Base-by-base conservation (phyloP, 2,797 vertebrate genomes). In the Melanotaenia trifasciata region DNA sequence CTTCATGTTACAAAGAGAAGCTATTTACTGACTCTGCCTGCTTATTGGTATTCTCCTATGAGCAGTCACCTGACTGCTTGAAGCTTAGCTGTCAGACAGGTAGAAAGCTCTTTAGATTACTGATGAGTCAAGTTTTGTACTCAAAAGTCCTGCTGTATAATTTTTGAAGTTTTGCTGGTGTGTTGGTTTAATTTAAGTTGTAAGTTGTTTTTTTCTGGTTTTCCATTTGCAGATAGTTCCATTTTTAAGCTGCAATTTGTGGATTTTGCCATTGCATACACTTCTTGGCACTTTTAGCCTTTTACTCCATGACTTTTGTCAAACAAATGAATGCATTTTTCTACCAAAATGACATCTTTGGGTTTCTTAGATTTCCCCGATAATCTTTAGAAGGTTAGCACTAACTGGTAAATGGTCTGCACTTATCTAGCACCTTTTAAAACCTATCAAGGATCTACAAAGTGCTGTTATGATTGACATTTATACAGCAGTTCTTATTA, bases 1-100 rank as follows among this genome's bases (percentile, higher is more conserved):
- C 65, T 70, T 63, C 59, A 20, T 67, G 53, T 73, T 40, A 47
- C 57, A 71, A 56, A 62, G 22, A 65, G n/a, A 50, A 22, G 38
- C 62, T 56, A 6, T 76, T 78, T 63, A 78, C 77, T 61, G 67
- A 54, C 67, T 83, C 69, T 64, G 60, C 30, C 69, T 58, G 63
- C 30, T 66, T 56, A 64, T 84, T 30, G 20, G 53, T 50, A 63
- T 78, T 69, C 73, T 75, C 65, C 53, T 13, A n/a, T 51, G 70
- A 36, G 62, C 50, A 76, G 62, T 81, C 81, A 83, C 59, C 75
- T 64, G 70, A 75, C 74, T 64, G 67, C 70, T 69, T 47, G 24
- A 50, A 69, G 75, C 73, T 33, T 38, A 69, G 24, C 76, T 69
- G 72, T 65, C 72, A 45, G 76, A 72, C 71, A 67, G 73, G 45